Evolutionary conservation across 2,797 vertebrate genomes (phyloP), one percentile per base, ranked within the genome.

Genomic region (Fistularia commersonii): DNA sequence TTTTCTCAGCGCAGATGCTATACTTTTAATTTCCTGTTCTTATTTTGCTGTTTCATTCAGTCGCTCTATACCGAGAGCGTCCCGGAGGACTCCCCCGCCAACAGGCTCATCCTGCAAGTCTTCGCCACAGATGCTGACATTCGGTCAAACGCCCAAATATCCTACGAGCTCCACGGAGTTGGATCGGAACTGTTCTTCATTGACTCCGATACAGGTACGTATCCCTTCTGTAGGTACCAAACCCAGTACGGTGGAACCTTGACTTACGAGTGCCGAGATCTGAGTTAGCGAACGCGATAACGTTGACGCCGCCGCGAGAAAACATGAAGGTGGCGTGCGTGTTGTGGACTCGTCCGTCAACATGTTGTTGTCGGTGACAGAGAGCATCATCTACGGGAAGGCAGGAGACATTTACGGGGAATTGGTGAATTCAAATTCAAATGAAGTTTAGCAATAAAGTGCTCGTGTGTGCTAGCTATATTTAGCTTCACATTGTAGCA

Each of bases 81-180:
- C 81, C 90, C 93, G 8, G 97, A 99, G 81, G 94, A 98, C 55
- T 82, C 91, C n/a, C 85, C 88, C 42, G 87, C 93, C 8, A 94
- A 94, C 52, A 93, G 94, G 64, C 81, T 96, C 72, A 87, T 99
- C 70, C 69, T 95, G 71, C 96, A 98, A 79, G 91, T 96, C 11
- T 94, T 92, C 6, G 96, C 97, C 38, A 90, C 88, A 7, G 97
- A 99, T 8, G 92, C 92, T 33, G 97, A 99, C 82, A 97, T 98
- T 69, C 96, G 95, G 75, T 97, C 97, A 71, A 99, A 98, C 0
- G 95, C 94, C 41, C 93, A 96, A 76, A 93, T 99, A 67, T 91
- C 91, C 57, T 99, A 93, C 3, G 91, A 93, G 1, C 85, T 99
- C 51, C 89, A 90, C 55, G 96, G 97, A 79, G 59, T 79, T 8